phyloP scores from a whole-genome alignment of 2,888 invertebrate genomes.

The Anticlea derivata region DNA sequence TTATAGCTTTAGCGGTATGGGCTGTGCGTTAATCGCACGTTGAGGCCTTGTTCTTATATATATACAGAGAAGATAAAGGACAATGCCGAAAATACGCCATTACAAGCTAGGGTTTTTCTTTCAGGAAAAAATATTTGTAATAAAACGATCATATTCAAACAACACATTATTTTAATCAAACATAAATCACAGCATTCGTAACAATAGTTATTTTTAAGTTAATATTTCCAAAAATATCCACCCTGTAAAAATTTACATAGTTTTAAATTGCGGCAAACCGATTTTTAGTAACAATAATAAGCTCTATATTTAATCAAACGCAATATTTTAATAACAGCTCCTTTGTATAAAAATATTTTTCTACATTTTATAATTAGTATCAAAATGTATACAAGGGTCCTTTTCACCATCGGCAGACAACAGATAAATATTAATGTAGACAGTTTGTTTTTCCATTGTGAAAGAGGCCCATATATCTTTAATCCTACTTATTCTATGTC shows the following conservation, averaged over 20 bases:
- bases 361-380: constrained; percentile 4
- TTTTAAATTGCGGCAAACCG: constrained; percentile 23
- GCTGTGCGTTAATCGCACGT: too few species aligned
- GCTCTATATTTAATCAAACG: background rate
- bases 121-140: too few species aligned
- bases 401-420: background rate
- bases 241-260: constrained; percentile 40
- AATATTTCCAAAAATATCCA: constrained; percentile 37
- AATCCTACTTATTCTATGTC: constrained; percentile 44
- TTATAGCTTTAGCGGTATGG: too few species aligned
- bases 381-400: background rate
- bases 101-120: too few species aligned
- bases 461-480: background rate
- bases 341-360: constrained; percentile 12
- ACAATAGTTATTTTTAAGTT: constrained; percentile 31
- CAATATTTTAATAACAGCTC: constrained; percentile 2
- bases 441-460: background rate
- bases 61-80: too few species aligned
- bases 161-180: constrained; percentile 56
- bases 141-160: constrained; percentile 47
- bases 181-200: constrained; percentile 44
- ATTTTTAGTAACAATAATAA: constrained; percentile 3
- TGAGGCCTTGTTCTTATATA: too few species aligned
- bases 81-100: too few species aligned
- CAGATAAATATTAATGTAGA: too few species aligned